Percentiles rank a stretch among this genome's conserved stretches.
Evolutionary conservation across 2,888 invertebrate genomes (phyloP).

Genomic region (Leptinotarsa juncta): DNA sequence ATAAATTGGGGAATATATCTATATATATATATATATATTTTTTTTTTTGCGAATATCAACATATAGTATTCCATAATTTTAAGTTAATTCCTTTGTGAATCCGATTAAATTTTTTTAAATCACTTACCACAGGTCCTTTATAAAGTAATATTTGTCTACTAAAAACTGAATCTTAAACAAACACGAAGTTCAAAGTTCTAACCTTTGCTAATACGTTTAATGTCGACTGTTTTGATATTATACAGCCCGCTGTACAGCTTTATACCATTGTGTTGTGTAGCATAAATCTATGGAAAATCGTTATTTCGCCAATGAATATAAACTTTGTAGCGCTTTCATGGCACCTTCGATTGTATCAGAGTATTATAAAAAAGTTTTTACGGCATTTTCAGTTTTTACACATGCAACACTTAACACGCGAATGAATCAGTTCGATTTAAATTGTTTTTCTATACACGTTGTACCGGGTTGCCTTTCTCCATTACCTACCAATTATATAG

Average conservation of each 20-base stretch:
- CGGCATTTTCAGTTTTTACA: constrained; percentile 62
- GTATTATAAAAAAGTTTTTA: constrained; percentile 62
- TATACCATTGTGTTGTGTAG: constrained; percentile 24
- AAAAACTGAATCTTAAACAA: background rate
- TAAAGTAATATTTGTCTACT: background rate
- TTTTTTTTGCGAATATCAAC: no score
- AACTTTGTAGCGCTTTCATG: constrained; percentile 58
- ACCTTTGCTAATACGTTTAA: constrained; percentile 12
- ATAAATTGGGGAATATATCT: no score
- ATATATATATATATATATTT: no score
- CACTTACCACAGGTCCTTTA: background rate
- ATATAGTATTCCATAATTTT: no score
- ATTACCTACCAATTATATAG: constrained; percentile 34
- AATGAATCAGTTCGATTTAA: constrained; percentile 51
- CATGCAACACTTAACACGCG: constrained; percentile 62
- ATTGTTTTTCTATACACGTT: constrained; percentile 44
- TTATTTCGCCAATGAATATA: constrained; percentile 51
- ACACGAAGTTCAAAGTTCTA: background rate
- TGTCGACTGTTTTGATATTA: constrained; percentile 1
- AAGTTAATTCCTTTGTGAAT: no score
- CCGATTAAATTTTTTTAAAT: no score
- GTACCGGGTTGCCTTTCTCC: constrained; percentile 35
- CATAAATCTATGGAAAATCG: constrained; percentile 52
- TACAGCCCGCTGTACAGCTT: constrained; percentile 13
- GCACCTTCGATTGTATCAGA: constrained; percentile 58